Evolutionary conservation across 2,797 vertebrate species (phyloP).

Genomic region (Diceros bicornis): DNA sequence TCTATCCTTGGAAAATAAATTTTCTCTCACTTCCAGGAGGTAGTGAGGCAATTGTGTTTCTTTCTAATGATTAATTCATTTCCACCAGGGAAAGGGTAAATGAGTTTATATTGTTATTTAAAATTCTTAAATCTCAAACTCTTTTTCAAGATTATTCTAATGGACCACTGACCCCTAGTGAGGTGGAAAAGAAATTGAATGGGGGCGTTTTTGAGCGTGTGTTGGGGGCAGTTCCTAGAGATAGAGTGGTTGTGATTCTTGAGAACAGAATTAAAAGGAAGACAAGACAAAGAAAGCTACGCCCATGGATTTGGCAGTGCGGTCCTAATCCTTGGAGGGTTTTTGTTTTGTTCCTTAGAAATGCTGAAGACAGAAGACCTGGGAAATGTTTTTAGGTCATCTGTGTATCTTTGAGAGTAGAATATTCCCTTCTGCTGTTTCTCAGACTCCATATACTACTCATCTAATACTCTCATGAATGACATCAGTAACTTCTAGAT

Average conservation of each 20-base stretch:
- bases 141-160: neutral
- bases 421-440: neutral
- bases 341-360: neutral
- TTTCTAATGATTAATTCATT: conserved; percentile 48
- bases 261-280: neutral
- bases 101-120: neutral
- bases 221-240: neutral
- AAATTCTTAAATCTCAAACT: neutral
- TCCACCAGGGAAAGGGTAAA: neutral
- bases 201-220: neutral
- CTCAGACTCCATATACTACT: neutral
- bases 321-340: neutral
- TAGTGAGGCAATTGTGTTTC: neutral
- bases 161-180: neutral
- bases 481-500: neutral
- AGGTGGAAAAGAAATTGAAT: neutral
- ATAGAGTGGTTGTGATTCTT: neutral
- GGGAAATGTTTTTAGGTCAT: neutral
- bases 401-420: neutral
- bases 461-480: neutral
- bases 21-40: neutral
- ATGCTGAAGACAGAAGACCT: neutral
- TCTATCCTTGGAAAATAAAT: neutral
- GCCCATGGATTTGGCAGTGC: neutral
- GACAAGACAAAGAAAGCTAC: neutral